Base-by-base conservation (phyloP, 2,888 invertebrate genomes). In the Apamea epomidion region DNA sequence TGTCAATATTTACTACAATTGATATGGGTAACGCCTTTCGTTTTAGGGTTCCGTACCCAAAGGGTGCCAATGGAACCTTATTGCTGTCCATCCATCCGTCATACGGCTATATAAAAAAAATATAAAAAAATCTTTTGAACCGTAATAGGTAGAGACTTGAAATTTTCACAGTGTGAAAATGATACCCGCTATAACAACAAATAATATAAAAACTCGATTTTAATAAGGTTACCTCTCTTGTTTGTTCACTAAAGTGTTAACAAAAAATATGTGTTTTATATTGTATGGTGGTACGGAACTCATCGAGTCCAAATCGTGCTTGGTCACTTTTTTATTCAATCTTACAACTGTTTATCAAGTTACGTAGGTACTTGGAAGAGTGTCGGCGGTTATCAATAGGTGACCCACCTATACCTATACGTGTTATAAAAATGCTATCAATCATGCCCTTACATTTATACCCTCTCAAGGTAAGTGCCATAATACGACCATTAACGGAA, bases 1-100 rank as follows among this genome's bases (percentile, higher is more conserved):
- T 48, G 29, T 73, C 58, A 58, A 73, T 65, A 64, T 67, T 80
- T 67, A 65, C 37, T 58, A 60, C 25, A 18, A 48, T 82, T 73
- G 73, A 81, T 58, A 37, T 45, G 58, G 82, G 25, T 58, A 58
- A 25, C 58, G 25, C 10, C 10, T 58, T 25, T 58, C 58, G 10
- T 58, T 51, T 58, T 10, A 58, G 21, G 25, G 58, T 10, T 58
- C 58, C 25, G 25, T 25, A 58, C 25, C 25, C 8, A 58, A 58
- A 58, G 25, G 10, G 58, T 25, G n/a, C 58, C 58, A 25, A 25
- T 12, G 10, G 12, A 25, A 25, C 58, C 10, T 4, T 58, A 12
- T n/a, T 58, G 25, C 58, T 58, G 58, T 4, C 12, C n/a, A 58
- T 4, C 4, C 58, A 58, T 12, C n/a, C 58, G 25, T n/a, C 58